Percentiles rank a stretch among this genome's conserved stretches.
phyloP scores from a whole-genome alignment of 2,888 invertebrate species.

The Pristionchus fissidentatus region DNA sequence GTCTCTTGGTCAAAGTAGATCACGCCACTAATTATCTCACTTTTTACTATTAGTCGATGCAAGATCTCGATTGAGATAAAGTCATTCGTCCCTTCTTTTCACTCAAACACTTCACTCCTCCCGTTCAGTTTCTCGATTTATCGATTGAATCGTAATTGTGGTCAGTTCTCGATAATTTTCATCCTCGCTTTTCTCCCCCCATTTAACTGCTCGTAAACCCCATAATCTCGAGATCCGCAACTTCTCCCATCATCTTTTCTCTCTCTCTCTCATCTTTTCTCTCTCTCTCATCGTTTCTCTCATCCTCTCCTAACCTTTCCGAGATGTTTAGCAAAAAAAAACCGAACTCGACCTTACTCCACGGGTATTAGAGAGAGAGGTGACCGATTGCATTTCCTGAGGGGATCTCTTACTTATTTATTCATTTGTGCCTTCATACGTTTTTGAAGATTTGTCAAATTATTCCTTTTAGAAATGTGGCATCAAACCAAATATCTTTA shows the following conservation, averaged over 20 bases:
- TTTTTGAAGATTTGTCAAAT: too few species aligned
- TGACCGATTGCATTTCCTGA: too few species aligned
- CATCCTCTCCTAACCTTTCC: slow-evolving; percentile 24
- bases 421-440: too few species aligned
- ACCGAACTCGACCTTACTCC: neutral
- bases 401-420: too few species aligned
- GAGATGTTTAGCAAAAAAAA: neutral
- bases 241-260: neutral
- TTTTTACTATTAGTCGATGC: slow-evolving; percentile 29
- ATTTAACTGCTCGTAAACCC: neutral
- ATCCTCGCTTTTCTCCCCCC: neutral
- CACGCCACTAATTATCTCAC: slow-evolving; percentile 16
- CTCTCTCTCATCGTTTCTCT: neutral
- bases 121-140: neutral
- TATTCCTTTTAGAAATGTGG: too few species aligned
- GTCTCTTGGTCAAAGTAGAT: slow-evolving; percentile 30
- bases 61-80: slow-evolving; percentile 29
- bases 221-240: slow-evolving; percentile 34
- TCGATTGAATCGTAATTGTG: neutral
- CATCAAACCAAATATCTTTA: too few species aligned
- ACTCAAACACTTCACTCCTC: neutral
- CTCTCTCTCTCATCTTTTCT: neutral
- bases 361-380: neutral
- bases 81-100: neutral
- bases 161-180: neutral